Base-by-base conservation (phyloP, 2,113 vertebrate genomes). In the Sinocyclocheilus rhinocerous region DNA sequence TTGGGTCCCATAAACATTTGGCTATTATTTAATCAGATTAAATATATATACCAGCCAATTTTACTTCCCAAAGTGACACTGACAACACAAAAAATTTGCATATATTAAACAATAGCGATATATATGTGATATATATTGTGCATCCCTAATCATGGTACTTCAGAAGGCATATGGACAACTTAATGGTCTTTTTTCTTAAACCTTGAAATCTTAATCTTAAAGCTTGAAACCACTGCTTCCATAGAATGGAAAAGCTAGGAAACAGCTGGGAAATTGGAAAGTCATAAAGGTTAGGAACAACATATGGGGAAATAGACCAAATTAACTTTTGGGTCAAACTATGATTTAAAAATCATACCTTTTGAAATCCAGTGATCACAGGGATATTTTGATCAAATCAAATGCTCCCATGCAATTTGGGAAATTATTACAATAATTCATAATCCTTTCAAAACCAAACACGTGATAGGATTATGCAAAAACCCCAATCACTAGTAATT, bases 371-470 rank as follows among this genome's bases (percentile, higher is more conserved):
- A 45, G 10, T 42, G 20, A 72, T 72, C 69, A 72, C 33, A 50
- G 8, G 22, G 45, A 3, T 6, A 52, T 76, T 76, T 76, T 76
- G 75, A 52, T 76, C n/a, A 76, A 76, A 16, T 24, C 22, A 77
- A 77, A 77, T 20, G 16, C 72, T 48, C 42, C 24, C 76, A 55
- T 55, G 48, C 45, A 55, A 77, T 52, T 26, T 20, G 15, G 48
- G 22, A 75, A 45, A 73, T 45, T 75, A 48, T 48, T 75, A 24
- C 72, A n/a, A n/a, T 55, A 59, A 59, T 77, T 77, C 45, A 33
- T 55, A 33, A 77, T 55, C 55, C 24, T 52, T 77, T 69, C 11
- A 2, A 22, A 70, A 78, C 33, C 63, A 20, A 87, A 83, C 6
- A 3, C 18, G 6, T 15, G 42, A 48, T 45, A 76, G 70, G 70